Conservation (phyloP, 2,113 vertebrate genomes). For the Acrocephalus kingi region DNA sequence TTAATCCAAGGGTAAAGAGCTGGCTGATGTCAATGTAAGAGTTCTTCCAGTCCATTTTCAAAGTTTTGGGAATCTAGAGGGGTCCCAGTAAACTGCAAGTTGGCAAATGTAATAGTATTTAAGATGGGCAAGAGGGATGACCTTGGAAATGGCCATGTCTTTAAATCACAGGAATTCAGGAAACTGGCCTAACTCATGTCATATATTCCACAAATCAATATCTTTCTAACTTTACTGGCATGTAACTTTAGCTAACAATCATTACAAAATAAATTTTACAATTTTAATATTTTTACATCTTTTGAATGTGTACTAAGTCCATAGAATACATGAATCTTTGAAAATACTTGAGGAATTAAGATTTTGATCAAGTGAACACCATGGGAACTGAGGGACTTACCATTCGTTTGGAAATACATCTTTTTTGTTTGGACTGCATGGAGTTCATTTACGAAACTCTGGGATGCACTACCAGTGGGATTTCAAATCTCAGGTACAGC, state of each 20-base stretch:
- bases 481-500: not conserved
- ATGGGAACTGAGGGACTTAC: not conserved
- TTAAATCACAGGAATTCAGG: not conserved
- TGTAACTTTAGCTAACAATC: not conserved
- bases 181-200: not conserved
- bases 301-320: not conserved
- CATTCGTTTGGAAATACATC: not conserved
- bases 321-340: rapidly evolving
- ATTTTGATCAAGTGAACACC: not conserved
- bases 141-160: not conserved
- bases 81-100: not conserved
- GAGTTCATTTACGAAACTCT: not conserved
- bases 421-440: not conserved
- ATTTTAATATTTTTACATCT: not conserved
- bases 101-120: not conserved
- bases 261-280: not conserved
- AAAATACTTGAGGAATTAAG: not conserved
- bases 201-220: not conserved
- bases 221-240: not conserved
- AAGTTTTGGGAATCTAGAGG: not conserved
- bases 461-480: not conserved
- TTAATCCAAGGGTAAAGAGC: not conserved
- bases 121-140: not conserved
- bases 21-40: not conserved
- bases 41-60: not conserved